These are phyloP conservation scores for Drosophila tropicalis DNA, from an alignment of 1,140 invertebrate species.

Conservation along the genomic window DNA sequence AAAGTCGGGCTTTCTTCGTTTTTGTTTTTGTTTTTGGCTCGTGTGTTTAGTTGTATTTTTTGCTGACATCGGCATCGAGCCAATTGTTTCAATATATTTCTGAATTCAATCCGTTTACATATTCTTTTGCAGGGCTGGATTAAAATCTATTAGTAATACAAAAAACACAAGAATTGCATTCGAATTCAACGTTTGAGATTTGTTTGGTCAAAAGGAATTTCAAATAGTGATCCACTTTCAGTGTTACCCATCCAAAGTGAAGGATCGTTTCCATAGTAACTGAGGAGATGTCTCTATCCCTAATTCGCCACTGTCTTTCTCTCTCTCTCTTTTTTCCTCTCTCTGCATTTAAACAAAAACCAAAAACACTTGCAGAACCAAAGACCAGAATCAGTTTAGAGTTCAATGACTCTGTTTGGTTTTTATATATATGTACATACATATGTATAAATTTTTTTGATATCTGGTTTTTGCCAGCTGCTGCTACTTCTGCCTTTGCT, in stretches of 20 bases:
- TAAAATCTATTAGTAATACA: neutral
- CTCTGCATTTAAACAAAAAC: neutral
- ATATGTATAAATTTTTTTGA: too few relatives aligned
- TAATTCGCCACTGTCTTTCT: neutral
- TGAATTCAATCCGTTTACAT: slow-evolving; percentile 42
- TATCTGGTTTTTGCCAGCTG: slow-evolving; percentile 31
- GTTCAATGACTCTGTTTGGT: slow-evolving; percentile 74
- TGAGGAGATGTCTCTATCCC: too few relatives aligned
- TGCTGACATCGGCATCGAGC: slow-evolving; percentile 26
- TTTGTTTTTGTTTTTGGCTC: neutral
- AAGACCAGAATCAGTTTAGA: neutral
- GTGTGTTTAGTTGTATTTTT: neutral
- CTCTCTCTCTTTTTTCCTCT: too few relatives aligned
- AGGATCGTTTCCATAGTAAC: too few relatives aligned
- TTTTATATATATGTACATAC: neutral
- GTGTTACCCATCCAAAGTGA: too few relatives aligned
- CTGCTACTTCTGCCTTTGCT: slow-evolving; percentile 29
- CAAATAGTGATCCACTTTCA: too few relatives aligned
- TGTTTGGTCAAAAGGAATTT: too few relatives aligned
- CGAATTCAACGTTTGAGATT: too few relatives aligned
- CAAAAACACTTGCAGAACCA: neutral
- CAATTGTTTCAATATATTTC: slow-evolving; percentile 46
- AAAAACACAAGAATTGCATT: neutral
- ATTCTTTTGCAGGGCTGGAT: neutral
- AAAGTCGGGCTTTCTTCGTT: slow-evolving; percentile 45